Conservation (phyloP, 2,113 vertebrate species). For the Bothrops jararaca region DNA sequence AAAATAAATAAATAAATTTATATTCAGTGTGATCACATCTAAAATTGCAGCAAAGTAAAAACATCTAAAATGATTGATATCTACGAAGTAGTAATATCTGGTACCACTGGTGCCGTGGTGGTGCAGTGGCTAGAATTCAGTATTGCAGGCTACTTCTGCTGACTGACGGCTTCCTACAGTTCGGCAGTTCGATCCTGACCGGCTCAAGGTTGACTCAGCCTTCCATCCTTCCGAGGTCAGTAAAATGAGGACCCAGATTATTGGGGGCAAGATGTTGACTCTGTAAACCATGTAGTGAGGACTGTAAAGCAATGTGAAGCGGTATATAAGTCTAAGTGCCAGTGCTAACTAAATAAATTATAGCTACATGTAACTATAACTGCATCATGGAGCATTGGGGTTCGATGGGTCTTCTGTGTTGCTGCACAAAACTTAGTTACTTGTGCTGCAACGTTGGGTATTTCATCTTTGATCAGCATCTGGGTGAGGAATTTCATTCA, state of each 20-base stretch:
- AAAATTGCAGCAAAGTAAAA: too few species aligned
- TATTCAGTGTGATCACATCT: too few species aligned
- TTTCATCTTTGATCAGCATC: neutral
- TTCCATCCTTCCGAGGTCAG: neutral
- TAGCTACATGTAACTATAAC: too few species aligned
- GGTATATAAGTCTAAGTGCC: neutral
- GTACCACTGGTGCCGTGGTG: neutral
- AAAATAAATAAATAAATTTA: too few species aligned
- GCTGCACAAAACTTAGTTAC: neutral
- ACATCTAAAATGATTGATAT: too few species aligned
- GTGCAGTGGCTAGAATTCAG: neutral
- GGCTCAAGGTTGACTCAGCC: neutral
- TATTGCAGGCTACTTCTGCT: neutral
- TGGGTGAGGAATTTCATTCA: slow-evolving; percentile 62
- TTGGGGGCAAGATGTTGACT: too few species aligned
- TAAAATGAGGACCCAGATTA: neutral
- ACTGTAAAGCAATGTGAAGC: neutral
- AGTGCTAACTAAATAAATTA: neutral
- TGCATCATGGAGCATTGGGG: too few species aligned
- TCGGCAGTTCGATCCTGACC: neutral
- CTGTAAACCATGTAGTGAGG: neutral
- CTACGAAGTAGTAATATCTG: too few species aligned
- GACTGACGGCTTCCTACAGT: neutral
- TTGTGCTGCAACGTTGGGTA: neutral
- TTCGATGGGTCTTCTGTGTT: neutral